Evolutionary conservation across 2,888 invertebrate species (phyloP), one percentile per base, ranked within the genome.

Genomic region (Thalpophila matura): DNA sequence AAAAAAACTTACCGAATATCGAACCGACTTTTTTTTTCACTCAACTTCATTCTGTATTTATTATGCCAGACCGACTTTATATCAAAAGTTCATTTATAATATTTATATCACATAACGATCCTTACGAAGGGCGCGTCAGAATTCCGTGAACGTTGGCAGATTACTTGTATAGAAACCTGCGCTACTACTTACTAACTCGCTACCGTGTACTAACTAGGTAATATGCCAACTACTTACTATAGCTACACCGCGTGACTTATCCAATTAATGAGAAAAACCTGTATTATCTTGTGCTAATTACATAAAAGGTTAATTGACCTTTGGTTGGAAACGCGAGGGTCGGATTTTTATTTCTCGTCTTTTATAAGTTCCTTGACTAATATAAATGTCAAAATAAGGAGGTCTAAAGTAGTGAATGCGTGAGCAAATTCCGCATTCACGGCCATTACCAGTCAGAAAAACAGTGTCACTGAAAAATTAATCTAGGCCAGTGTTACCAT

Each of bases 211-310:
- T 26, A 47, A 35, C 46, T 61, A 37, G 22, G 20, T 51, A 51
- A 46, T 33, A 26, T 43, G 37, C 18, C 27, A 38, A 22, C 14
- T 58, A 59, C 37, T 27, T 42, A 53, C 18, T 5, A 27, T 46
- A 5, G n/a, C 14, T 16, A 14, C 18, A 38, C 33, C 54, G 68
- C 47, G 68, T 60, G 61, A 55, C 47, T 60, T 55, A 60, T 51
- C 5, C 46, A 67, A 70, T 74, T 67, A 70, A 56, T 43, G 27
- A 24, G 46, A 26, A 55, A 46, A 42, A 54, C 50, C 42, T 45
- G 40, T 50, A 37, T 47, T 42, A 38, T 51, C 37, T 38, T 18
- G 18, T 24, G 9, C 24, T 33, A 7, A 12, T 45, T 24, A 33
- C 7, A 47, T 22, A 18, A 22, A 20, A 14, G 10, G n/a, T 20